phyloP scores from a whole-genome alignment of 1,140 invertebrate genomes.

The Holcopasites calliopsidis region DNA sequence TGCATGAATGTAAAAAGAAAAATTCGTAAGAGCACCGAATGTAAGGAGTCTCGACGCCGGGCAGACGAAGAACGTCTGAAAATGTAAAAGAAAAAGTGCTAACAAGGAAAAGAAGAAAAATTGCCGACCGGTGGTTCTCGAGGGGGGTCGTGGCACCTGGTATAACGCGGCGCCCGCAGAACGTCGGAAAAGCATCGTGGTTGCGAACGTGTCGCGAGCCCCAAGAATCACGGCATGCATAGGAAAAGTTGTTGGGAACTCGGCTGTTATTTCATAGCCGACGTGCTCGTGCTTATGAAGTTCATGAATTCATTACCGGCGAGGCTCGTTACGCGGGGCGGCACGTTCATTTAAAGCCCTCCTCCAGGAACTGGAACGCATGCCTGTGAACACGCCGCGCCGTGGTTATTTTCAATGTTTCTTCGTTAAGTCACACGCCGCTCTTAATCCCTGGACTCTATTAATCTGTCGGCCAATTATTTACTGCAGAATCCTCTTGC shows the following conservation, averaged over 20 bases:
- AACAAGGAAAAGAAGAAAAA: fast-evolving
- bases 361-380: slow-evolving; percentile 35
- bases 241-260: slow-evolving; percentile 54
- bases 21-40: too few species aligned
- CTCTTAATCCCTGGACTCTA: slow-evolving; percentile 13
- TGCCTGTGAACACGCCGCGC: slow-evolving; percentile 9
- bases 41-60: not conserved
- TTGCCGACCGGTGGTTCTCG: not conserved
- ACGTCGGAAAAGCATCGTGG: not conserved
- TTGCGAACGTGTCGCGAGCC: not conserved
- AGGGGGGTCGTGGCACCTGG: not conserved
- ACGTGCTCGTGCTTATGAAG: slow-evolving; percentile 44
- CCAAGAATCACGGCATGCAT: slow-evolving; percentile 45
- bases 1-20: too few species aligned
- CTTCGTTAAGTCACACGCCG: slow-evolving; percentile 17
- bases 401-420: slow-evolving; percentile 39
- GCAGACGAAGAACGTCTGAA: not conserved
- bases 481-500: not conserved
- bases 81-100: too few species aligned
- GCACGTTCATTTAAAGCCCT: slow-evolving; percentile 47
- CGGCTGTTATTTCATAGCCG: slow-evolving; percentile 46
- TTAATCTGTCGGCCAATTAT: slow-evolving; percentile 37
- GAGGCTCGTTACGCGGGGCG: slow-evolving; percentile 42
- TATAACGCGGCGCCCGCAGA: not conserved
- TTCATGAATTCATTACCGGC: slow-evolving; percentile 60